Conservation (phyloP, 2,113 vertebrate genomes). For the Malurus cyaneus region DNA sequence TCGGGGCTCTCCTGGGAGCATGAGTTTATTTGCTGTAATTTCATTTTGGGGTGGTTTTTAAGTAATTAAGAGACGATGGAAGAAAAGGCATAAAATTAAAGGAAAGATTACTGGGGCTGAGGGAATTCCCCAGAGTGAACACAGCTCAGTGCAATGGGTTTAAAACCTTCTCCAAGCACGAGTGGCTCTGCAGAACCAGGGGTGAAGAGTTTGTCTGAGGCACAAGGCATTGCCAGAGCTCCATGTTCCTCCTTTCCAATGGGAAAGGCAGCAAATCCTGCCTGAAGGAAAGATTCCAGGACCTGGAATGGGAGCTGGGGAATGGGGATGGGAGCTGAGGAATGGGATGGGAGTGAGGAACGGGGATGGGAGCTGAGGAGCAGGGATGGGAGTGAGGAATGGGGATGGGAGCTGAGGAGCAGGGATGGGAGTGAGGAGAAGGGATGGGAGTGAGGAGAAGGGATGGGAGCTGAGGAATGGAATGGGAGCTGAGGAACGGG, state of each 20-base stretch:
- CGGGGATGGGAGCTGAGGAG: neutral
- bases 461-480: neutral
- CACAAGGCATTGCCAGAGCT: neutral
- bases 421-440: too few relatives aligned
- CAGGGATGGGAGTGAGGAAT: neutral
- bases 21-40: neutral
- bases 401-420: neutral
- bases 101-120: neutral
- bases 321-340: neutral
- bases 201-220: neutral
- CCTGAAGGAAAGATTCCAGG: neutral
- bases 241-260: neutral
- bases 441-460: too few relatives aligned
- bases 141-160: neutral
- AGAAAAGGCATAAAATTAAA: neutral
- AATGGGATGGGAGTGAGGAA: neutral
- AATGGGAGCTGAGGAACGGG: neutral
- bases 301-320: neutral
- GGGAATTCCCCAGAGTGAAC: neutral
- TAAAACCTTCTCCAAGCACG: neutral
- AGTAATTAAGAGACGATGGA: neutral
- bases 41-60: constrained; percentile 16
- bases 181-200: neutral
- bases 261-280: neutral
- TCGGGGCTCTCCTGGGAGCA: neutral